phyloP scores from a whole-genome alignment of 2,797 vertebrate genomes.

The Dipus sagitta region DNA sequence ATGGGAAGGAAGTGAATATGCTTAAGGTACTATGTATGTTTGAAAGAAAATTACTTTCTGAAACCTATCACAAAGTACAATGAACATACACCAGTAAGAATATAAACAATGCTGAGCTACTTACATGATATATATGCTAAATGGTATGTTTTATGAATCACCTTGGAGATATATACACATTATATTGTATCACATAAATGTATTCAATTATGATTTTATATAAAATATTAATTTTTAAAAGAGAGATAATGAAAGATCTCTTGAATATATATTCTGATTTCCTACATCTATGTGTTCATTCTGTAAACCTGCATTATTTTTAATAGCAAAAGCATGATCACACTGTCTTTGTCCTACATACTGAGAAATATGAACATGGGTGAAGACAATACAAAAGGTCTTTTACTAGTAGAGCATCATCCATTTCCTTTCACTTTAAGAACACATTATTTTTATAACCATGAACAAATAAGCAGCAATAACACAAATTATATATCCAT shows the following conservation, averaged over 20 bases:
- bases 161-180: too few relatives aligned
- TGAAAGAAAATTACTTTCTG: not conserved
- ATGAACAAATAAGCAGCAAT: not conserved
- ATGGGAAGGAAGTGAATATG: not conserved
- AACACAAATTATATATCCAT: not conserved
- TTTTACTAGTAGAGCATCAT: not conserved
- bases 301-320: not conserved
- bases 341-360: not conserved
- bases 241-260: not conserved
- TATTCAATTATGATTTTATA: not conserved
- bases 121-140: not conserved
- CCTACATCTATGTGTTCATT: not conserved
- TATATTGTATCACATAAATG: not conserved
- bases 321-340: not conserved
- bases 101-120: not conserved
- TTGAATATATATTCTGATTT: not conserved
- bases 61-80: not conserved
- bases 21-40: not conserved
- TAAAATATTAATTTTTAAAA: not conserved
- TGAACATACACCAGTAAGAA: not conserved
- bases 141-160: too few relatives aligned
- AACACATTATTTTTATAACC: not conserved
- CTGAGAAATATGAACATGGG: not conserved
- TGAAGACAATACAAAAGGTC: not conserved
- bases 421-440: not conserved